Evolutionary conservation across 2,888 invertebrate genomes (phyloP).

Genomic region (Drosophila greeni): DNA sequence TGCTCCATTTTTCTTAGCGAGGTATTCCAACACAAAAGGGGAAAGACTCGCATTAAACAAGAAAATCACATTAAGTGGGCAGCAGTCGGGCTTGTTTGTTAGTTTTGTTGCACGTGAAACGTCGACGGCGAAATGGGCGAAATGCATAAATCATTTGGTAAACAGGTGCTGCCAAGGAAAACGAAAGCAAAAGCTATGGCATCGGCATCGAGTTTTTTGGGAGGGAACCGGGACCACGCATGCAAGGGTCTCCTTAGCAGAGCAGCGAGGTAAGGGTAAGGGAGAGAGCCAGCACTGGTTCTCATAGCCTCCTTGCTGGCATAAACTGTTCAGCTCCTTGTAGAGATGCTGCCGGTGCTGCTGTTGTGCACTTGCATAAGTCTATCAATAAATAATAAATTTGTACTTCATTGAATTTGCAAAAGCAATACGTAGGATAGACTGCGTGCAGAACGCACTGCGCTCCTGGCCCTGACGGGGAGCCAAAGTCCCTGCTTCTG

Average conservation of each 20-base stretch:
- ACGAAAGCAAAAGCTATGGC: constrained; percentile 8
- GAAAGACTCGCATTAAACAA: constrained; percentile 32
- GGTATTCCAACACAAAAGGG: background rate
- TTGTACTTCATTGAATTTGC: constrained; percentile 62
- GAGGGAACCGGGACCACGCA: constrained; percentile 20
- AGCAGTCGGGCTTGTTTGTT: constrained; percentile 17
- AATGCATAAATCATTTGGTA: constrained; percentile 50
- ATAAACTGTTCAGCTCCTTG: constrained; percentile 21
- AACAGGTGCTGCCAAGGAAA: constrained; percentile 31
- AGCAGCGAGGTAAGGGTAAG: background rate
- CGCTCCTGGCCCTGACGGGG: background rate
- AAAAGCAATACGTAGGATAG: constrained; percentile 52
- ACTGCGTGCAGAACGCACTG: constrained; percentile 19
- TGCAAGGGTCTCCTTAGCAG: background rate
- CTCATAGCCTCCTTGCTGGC: background rate
- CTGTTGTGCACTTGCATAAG: constrained; percentile 53
- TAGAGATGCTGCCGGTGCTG: constrained; percentile 7
- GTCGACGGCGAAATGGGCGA: constrained; percentile 40
- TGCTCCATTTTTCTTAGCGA: constrained; percentile 22
- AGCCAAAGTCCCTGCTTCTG: background rate
- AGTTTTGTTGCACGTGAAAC: constrained; percentile 20
- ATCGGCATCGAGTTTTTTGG: constrained; percentile 12
- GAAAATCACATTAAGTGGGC: constrained; percentile 41
- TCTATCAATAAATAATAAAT: constrained; percentile 69
- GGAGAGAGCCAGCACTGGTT: background rate